Evolutionary conservation across 2,113 vertebrate species (phyloP).

Genomic region (Chrysochloris asiatica): DNA sequence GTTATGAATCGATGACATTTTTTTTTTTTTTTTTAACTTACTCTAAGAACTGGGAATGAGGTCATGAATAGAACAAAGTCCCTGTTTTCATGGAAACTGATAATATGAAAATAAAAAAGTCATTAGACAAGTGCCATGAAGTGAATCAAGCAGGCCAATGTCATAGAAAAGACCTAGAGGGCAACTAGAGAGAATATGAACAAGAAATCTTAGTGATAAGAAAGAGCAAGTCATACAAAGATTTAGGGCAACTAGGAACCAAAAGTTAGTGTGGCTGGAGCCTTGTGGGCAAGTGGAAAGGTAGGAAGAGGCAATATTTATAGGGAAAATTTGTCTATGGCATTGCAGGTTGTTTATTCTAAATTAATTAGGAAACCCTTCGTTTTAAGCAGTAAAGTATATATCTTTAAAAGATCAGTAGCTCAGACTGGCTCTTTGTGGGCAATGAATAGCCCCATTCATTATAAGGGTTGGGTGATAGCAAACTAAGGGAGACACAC

Average conservation of each 20-base stretch:
- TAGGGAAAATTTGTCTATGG: not conserved
- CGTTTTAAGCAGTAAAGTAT: not conserved
- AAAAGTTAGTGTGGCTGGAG: not conserved
- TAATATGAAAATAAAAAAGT: not conserved
- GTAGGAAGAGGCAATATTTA: not conserved
- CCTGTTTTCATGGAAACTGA: not conserved
- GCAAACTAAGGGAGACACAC: not conserved
- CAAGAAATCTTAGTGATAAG: not conserved
- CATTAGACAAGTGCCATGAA: not conserved
- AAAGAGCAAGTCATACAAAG: not conserved
- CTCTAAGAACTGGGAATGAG: not conserved
- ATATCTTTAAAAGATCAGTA: not conserved
- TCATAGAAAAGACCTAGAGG: not conserved
- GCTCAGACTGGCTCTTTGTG: conserved; percentile 24
- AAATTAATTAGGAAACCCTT: not conserved
- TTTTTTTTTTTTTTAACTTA: too few species aligned
- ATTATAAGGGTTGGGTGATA: not conserved
- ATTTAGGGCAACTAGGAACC: not conserved
- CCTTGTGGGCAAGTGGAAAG: not conserved
- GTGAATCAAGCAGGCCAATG: not conserved
- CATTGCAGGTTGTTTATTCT: not conserved
- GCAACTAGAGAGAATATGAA: not conserved
- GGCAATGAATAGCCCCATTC: not conserved
- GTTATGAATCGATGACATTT: too few species aligned
- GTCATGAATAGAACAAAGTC: not conserved